Evolutionary conservation across 1,140 invertebrate genomes (phyloP).

Genomic region (Lysiphlebus fabarum): DNA sequence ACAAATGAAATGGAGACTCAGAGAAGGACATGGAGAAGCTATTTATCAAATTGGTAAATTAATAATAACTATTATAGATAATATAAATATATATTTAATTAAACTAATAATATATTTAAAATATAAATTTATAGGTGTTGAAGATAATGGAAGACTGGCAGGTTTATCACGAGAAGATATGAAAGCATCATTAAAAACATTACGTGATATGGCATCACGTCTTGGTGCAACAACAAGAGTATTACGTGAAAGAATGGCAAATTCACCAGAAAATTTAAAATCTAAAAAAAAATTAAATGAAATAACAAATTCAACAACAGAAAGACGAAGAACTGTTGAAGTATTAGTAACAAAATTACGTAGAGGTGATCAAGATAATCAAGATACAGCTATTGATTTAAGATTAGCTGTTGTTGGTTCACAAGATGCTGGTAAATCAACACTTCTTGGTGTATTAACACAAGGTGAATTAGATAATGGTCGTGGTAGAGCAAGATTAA

Average conservation of each 20-base stretch:
- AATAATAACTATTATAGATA: too few species aligned
- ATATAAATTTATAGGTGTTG: slow-evolving; percentile 63
- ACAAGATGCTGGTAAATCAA: slow-evolving; percentile 92
- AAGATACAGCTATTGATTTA: slow-evolving; percentile 81
- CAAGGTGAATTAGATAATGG: slow-evolving; percentile 96
- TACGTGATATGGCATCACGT: slow-evolving; percentile 80
- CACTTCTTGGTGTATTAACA: slow-evolving; percentile 83
- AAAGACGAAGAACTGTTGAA: slow-evolving; percentile 66
- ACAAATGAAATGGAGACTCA: slow-evolving; percentile 86
- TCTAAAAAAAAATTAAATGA: slow-evolving; percentile 45
- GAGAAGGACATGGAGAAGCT: slow-evolving; percentile 87
- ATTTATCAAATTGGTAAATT: slow-evolving; percentile 90
- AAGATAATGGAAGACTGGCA: slow-evolving; percentile 83
- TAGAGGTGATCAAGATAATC: slow-evolving; percentile 77
- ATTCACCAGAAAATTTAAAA: slow-evolving; percentile 48
- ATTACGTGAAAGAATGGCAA: slow-evolving; percentile 61
- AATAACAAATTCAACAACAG: slow-evolving; percentile 23
- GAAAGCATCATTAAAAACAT: slow-evolving; percentile 75
- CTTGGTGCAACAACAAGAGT: slow-evolving; percentile 78
- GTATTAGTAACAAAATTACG: slow-evolving; percentile 84
- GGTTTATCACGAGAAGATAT: slow-evolving; percentile 80
- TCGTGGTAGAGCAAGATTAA: slow-evolving; percentile 85
- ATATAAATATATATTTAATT: too few species aligned
- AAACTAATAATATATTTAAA: too few species aligned
- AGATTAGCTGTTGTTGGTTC: slow-evolving; percentile 89